These are phyloP conservation scores for Torymus aiolomorphi DNA, from an alignment of 2,888 invertebrate genomes.

Conservation along the genomic window DNA sequence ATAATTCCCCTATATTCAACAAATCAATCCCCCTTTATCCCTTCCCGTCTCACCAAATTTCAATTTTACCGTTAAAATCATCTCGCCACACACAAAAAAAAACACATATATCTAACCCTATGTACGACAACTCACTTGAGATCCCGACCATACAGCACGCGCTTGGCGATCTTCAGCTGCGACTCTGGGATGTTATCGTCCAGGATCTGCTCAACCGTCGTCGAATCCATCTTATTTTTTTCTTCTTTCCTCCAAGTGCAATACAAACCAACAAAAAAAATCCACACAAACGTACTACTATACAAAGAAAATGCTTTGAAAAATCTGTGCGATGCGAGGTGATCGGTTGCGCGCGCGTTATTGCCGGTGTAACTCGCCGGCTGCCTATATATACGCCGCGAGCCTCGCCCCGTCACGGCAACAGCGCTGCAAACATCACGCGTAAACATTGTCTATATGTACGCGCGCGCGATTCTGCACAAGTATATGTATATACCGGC, in stretches of 20 bases:
- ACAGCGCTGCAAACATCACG: no score
- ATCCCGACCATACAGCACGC: conserved; percentile 87
- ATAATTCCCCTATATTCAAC: no score
- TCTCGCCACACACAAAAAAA: no score
- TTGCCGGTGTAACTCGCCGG: not conserved
- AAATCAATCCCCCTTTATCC: no score
- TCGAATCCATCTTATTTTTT: conserved; percentile 41
- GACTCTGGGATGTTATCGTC: conserved; percentile 79
- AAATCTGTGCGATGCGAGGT: conserved; percentile 31
- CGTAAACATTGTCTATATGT: no score
- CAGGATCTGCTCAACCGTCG: conserved; percentile 77
- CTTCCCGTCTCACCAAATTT: no score
- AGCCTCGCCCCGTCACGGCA: no score
- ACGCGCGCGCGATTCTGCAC: no score
- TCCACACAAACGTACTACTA: not conserved
- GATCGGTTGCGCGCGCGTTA: conserved; percentile 32
- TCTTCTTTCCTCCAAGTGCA: not conserved
- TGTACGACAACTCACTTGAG: conserved; percentile 48
- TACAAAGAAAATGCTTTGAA: not conserved
- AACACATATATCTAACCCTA: no score
- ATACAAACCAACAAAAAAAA: not conserved
- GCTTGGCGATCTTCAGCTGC: conserved; percentile 81
- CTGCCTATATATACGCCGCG: conserved; percentile 13
- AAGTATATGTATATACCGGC: no score
- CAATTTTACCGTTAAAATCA: no score